Conservation (phyloP, 53 echinoderm and acorn worm species). For the Echinometra lucunter region DNA sequence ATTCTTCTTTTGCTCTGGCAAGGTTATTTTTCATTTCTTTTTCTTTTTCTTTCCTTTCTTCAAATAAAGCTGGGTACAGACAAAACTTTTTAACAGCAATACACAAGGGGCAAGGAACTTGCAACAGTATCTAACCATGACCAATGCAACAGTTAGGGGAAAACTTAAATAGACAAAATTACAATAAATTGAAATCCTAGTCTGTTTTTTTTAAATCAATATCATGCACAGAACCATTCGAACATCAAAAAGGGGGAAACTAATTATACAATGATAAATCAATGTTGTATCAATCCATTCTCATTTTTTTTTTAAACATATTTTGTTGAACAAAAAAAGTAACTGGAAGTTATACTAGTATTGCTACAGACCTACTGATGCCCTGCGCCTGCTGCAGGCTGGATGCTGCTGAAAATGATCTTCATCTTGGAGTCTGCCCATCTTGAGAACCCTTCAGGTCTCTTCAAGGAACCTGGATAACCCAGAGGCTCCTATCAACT, state of each 20-base stretch:
- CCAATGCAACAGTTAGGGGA: not conserved
- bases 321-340: not conserved
- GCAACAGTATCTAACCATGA: not conserved
- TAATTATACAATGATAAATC: not conserved
- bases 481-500: not conserved
- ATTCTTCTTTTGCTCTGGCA: no score
- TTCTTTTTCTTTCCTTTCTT: no score
- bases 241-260: not conserved
- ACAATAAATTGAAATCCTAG: not conserved
- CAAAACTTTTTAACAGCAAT: not conserved
- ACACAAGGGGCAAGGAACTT: not conserved
- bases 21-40: no score
- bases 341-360: not conserved
- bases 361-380: slow-evolving; percentile 29
- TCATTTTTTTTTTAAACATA: not conserved
- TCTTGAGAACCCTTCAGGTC: not conserved
- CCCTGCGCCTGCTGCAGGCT: slow-evolving; percentile 13
- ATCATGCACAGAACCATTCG: not conserved
- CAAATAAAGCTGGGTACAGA: not conserved
- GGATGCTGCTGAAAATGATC: slow-evolving; percentile 22
- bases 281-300: not conserved
- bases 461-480: slow-evolving; percentile 25
- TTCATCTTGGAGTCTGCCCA: slow-evolving; percentile 42
- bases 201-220: not conserved
- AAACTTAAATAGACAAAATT: not conserved